phyloP scores from a whole-genome alignment of 2,888 invertebrate species.

The Morinoia aosen region DNA sequence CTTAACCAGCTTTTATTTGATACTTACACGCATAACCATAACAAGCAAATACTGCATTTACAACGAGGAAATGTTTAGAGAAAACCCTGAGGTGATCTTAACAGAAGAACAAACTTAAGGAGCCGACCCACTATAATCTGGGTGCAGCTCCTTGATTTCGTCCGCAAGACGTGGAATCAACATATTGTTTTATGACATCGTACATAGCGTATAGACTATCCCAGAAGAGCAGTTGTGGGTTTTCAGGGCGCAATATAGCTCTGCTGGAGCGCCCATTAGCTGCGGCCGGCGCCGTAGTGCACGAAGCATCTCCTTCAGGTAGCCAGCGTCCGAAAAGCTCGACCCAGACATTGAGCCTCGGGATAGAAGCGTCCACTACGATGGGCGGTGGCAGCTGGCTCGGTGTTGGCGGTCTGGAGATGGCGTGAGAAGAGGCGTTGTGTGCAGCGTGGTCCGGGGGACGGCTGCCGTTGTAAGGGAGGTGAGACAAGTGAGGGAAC shows the following conservation, averaged over 20 bases:
- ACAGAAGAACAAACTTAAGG: not conserved
- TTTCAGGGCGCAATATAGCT: conserved; percentile 12
- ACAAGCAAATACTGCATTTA: not conserved
- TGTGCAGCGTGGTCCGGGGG: not conserved
- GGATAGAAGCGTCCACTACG: not conserved
- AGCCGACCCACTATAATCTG: not conserved
- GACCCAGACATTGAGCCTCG: conserved; percentile 2
- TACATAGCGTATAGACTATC: conserved; percentile 13
- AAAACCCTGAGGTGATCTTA: not conserved
- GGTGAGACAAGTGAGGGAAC: conserved; percentile 12
- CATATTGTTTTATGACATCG: conserved; percentile 16
- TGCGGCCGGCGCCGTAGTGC: not conserved
- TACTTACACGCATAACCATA: not conserved
- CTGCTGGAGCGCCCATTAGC: not conserved
- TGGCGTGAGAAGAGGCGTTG: not conserved
- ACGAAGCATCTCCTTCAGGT: not conserved
- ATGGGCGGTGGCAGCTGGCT: conserved; percentile 26
- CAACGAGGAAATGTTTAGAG: not conserved
- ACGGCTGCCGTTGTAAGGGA: conserved; percentile 24
- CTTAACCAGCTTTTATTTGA: not conserved
- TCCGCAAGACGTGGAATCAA: not conserved
- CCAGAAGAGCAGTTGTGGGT: conserved; percentile 38
- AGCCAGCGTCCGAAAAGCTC: conserved; percentile 29
- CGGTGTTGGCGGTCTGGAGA: not conserved
- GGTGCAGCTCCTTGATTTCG: not conserved